Evolutionary conservation across 2,888 invertebrate species (phyloP).

Genomic region (Sepiola atlantica): DNA sequence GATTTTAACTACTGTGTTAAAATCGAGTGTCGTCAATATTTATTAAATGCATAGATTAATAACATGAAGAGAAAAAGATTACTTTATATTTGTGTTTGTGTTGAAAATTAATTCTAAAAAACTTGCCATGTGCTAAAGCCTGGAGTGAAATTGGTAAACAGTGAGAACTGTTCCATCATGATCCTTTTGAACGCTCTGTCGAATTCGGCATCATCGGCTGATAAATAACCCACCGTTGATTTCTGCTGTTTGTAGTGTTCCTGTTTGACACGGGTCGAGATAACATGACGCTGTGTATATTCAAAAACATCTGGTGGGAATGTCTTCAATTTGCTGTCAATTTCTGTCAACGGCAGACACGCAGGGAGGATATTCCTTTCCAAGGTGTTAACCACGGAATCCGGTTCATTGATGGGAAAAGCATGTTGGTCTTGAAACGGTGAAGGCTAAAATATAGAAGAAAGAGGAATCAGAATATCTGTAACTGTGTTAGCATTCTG

Average conservation of each 20-base stretch:
- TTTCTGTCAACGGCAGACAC: not conserved
- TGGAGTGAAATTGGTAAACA: constrained; percentile 41
- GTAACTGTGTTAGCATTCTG: not conserved
- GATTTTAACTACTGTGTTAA: too few species aligned
- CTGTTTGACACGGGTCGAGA: not conserved
- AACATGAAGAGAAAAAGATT: too few species aligned
- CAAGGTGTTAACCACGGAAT: not conserved
- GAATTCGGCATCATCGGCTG: not conserved
- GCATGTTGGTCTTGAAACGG: not conserved
- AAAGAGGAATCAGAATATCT: not conserved
- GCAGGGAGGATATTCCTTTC: not conserved
- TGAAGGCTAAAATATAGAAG: not conserved
- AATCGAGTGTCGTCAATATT: too few species aligned
- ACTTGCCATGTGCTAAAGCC: constrained; percentile 34
- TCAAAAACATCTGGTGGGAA: not conserved
- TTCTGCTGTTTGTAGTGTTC: not conserved
- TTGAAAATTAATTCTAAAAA: not conserved
- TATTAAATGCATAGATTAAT: too few species aligned
- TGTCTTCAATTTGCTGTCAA: not conserved
- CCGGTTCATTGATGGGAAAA: not conserved
- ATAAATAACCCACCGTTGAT: not conserved
- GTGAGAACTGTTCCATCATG: constrained; percentile 41
- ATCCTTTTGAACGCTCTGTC: constrained; percentile 24
- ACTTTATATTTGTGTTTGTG: too few species aligned
- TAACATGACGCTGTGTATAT: not conserved